These are phyloP conservation scores for Synanceia verrucosa DNA, from an alignment of 2,797 vertebrate genomes.

Conservation along the genomic window DNA sequence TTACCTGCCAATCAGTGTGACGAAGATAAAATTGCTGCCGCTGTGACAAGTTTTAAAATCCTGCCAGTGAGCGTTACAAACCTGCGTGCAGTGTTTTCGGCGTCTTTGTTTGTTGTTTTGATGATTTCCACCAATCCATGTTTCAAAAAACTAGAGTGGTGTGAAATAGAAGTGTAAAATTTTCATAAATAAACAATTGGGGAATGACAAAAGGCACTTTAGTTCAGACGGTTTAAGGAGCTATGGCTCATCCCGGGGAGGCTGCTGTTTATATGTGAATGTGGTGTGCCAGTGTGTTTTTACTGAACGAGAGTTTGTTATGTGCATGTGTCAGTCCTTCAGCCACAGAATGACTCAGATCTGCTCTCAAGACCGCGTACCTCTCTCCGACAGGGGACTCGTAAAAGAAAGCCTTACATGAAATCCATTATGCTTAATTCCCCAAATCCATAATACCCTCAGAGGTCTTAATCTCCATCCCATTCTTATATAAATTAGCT, in stretches of 20 bases:
- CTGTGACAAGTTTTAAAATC: background rate
- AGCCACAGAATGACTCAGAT: slow-evolving; percentile 68
- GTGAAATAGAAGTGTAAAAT: slow-evolving; percentile 62
- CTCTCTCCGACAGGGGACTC: slow-evolving; percentile 61
- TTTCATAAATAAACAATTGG: slow-evolving; percentile 53
- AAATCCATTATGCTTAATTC: slow-evolving; percentile 82
- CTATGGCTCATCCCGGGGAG: slow-evolving; percentile 39
- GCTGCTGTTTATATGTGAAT: slow-evolving; percentile 42
- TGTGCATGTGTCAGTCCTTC: slow-evolving; percentile 41
- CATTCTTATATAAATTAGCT: slow-evolving; percentile 79
- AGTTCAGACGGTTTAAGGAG: slow-evolving; percentile 47
- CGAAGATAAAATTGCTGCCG: background rate
- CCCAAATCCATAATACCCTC: slow-evolving; percentile 80
- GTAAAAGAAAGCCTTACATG: slow-evolving; percentile 77
- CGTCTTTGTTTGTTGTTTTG: slow-evolving; percentile 43
- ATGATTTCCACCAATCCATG: slow-evolving; percentile 40
- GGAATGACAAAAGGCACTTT: slow-evolving; percentile 50
- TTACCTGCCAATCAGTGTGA: background rate
- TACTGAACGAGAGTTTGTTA: slow-evolving; percentile 31
- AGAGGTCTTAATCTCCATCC: slow-evolving; percentile 78
- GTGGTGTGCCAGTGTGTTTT: slow-evolving; percentile 23
- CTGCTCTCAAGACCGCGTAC: slow-evolving; percentile 55
- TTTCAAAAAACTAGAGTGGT: slow-evolving; percentile 47
- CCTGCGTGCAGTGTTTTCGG: background rate
- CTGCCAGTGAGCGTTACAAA: background rate